Evolutionary conservation across 2,888 invertebrate genomes (phyloP), one percentile per base, ranked within the genome.

Genomic region (Lepidochrysops patricia): DNA sequence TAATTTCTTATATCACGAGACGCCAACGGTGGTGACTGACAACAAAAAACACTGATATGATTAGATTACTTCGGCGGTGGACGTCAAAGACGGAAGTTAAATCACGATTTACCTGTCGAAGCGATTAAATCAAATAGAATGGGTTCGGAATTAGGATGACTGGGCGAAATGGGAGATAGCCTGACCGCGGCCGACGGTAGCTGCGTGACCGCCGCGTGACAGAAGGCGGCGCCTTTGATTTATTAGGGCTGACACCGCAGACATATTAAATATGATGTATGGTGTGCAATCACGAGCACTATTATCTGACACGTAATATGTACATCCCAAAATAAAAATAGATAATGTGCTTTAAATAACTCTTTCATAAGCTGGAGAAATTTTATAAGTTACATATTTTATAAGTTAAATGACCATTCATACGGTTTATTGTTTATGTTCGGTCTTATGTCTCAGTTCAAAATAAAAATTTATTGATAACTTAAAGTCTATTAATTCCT

Each of bases 171-270:
- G 61, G 58, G 60, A 63, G 61, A 61, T 54, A 60, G 61, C 34
- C 13, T 50, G 34, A 60, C 35, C 62, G 61, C 65, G 65, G 64
- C 65, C 57, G 57, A 64, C 63, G 66, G 66, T 63, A 64, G 65
- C 64, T 66, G 61, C 68, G 64, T 64, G 65, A 69, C 67, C 65
- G 64, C 43, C 1, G 43, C 19, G 19, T 43, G 64, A 61, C 65
- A 61, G 62, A 61, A 66, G 67, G 67, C 71, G 71, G 67, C 69
- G 63, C 65, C 57, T 72, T 72, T 72, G 70, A 72, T 67, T 60
- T 57, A 7, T 15, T 63, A 72, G 70, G 70, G 70, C 34, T 72
- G 67, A n/a, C 65, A 52, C 19, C 50, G 0, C 12, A 9, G 35
- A 37, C 15, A 27, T 52, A 34, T 43, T 23, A 43, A 43, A 43